These are phyloP conservation scores for Eilema sororculum DNA, from an alignment of 2,888 invertebrate genomes.

Conservation along the genomic window DNA sequence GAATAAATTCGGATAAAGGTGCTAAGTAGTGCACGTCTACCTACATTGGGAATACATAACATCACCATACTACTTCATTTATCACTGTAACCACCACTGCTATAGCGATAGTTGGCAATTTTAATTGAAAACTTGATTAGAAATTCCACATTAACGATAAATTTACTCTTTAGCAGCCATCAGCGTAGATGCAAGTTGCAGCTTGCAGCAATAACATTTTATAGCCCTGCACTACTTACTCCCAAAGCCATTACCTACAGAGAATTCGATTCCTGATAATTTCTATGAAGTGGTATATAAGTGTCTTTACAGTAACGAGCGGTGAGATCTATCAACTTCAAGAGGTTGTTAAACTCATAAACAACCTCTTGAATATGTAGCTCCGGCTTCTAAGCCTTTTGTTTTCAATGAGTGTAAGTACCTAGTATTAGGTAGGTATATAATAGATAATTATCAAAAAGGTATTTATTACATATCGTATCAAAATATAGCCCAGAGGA, in stretches of 20 bases:
- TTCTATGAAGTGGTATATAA: too few species aligned
- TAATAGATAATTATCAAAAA: too few species aligned
- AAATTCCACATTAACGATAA: background rate
- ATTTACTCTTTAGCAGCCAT: background rate
- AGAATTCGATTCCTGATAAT: background rate
- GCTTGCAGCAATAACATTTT: background rate
- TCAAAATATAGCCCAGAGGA: background rate
- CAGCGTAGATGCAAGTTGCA: background rate
- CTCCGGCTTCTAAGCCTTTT: background rate
- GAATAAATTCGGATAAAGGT: too few species aligned
- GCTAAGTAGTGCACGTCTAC: too few species aligned
- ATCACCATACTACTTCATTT: background rate
- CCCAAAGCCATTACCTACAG: background rate
- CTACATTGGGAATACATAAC: too few species aligned
- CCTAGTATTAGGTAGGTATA: too few species aligned
- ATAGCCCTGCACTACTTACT: background rate
- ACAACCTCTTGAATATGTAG: background rate
- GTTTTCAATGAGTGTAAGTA: background rate
- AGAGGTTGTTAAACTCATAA: conserved; percentile 7
- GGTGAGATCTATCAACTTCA: background rate
- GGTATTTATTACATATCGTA: background rate
- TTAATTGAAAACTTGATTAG: conserved; percentile 10
- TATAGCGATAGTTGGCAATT: background rate
- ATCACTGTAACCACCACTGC: background rate
- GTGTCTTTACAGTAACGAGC: background rate